phyloP scores from a whole-genome alignment of 2,888 invertebrate species.

The Apamea epomidion region DNA sequence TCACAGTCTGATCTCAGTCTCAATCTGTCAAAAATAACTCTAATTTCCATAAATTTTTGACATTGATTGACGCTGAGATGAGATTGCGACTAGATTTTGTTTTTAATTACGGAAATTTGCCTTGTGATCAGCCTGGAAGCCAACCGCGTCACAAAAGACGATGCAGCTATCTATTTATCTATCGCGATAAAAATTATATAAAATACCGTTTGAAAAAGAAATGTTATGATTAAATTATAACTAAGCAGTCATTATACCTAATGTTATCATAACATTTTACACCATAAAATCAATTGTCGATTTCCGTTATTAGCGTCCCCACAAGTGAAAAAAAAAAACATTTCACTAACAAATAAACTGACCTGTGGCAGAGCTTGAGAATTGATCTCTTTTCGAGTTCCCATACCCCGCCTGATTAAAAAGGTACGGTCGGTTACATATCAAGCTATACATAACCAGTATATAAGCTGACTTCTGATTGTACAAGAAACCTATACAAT shows the following conservation, averaged over 20 bases:
- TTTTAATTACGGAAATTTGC: neutral
- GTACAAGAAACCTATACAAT: neutral
- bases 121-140: neutral
- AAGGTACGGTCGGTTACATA: conserved; percentile 25
- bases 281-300: conserved; percentile 53
- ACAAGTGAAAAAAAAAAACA: conserved; percentile 21
- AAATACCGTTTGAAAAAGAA: neutral
- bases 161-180: neutral
- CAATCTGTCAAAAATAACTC: neutral
- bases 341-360: conserved; percentile 33
- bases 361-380: conserved; percentile 56
- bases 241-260: conserved; percentile 29
- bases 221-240: neutral
- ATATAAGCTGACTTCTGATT: neutral
- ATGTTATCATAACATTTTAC: conserved; percentile 35
- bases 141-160: too few relatives aligned
- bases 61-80: neutral
- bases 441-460: neutral
- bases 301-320: conserved; percentile 54
- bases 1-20: neutral
- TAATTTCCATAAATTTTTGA: neutral
- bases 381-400: conserved; percentile 55
- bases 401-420: conserved; percentile 55
- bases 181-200: neutral
- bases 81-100: neutral